Percentiles rank a stretch among this genome's conserved stretches.
Conservation (phyloP, 35 echinoderm and acorn worm genomes). For the Anneissia japonica region DNA sequence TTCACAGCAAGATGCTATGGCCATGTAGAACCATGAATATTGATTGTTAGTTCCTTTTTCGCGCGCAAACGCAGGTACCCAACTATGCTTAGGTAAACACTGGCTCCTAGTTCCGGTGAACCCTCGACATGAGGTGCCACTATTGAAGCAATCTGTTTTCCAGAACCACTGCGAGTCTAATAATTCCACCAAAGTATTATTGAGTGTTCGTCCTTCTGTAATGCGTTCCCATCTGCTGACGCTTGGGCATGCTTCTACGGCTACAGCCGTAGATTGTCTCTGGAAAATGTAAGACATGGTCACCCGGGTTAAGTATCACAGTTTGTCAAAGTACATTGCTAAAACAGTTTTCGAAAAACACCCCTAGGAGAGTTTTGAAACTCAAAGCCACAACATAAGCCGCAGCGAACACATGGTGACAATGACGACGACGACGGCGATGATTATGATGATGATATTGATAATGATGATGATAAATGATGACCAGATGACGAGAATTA, state of each 20-base stretch:
- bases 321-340: too few relatives aligned
- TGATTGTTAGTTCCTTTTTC: background rate
- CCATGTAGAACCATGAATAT: background rate
- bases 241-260: background rate
- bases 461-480: too few relatives aligned
- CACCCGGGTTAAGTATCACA: too few relatives aligned
- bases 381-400: too few relatives aligned
- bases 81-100: background rate
- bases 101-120: background rate
- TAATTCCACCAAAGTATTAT: background rate
- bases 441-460: too few relatives aligned
- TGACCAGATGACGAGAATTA: too few relatives aligned
- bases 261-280: background rate
- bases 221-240: background rate
- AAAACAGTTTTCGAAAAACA: too few relatives aligned
- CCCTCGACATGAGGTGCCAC: background rate
- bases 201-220: background rate
- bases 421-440: too few relatives aligned
- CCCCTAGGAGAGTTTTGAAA: too few relatives aligned
- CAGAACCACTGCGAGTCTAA: background rate
- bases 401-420: too few relatives aligned
- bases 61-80: background rate
- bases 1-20: background rate
- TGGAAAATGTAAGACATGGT: too few relatives aligned
- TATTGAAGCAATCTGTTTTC: background rate